A percentile compares a stretch with the other conserved stretches of the same genome.
phyloP scores from a whole-genome alignment of 2,797 vertebrate genomes.

The Karalla daura region DNA sequence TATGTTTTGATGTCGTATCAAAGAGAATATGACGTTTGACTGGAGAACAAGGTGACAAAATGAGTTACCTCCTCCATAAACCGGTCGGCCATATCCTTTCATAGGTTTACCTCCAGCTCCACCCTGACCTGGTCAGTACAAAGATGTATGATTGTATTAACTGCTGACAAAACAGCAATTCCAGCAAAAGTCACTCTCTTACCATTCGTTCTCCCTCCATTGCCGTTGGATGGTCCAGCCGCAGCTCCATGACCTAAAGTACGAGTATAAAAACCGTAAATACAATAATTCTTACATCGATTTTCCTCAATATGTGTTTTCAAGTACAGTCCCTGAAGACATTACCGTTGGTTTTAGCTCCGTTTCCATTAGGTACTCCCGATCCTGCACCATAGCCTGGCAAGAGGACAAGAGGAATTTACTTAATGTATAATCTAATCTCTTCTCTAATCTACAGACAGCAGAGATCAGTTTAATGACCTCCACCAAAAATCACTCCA shows the following conservation, averaged over 20 bases:
- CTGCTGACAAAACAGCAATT: background rate
- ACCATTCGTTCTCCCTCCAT: constrained; percentile 52
- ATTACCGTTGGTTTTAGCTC: constrained; percentile 34
- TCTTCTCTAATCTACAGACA: too few species aligned
- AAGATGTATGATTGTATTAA: too few species aligned
- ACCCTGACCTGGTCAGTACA: constrained; percentile 48
- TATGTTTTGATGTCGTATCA: background rate
- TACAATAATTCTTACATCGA: background rate
- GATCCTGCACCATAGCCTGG: constrained; percentile 36
- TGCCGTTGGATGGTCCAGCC: constrained; percentile 26
- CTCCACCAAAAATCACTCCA: background rate
- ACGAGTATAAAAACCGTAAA: background rate
- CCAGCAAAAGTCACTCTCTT: background rate
- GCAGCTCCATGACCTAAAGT: constrained; percentile 53
- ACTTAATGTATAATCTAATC: too few species aligned
- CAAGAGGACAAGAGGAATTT: background rate
- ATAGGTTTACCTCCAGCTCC: constrained; percentile 54
- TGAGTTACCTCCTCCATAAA: constrained; percentile 64
- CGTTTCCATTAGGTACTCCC: constrained; percentile 38
- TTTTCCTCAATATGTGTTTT: background rate
- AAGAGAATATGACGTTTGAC: background rate
- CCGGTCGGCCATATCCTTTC: constrained; percentile 65
- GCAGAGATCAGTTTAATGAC: background rate
- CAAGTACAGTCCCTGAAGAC: background rate
- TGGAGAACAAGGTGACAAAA: background rate